These are phyloP conservation scores for Batillaria attramentaria DNA, from an alignment of 1,140 invertebrate genomes.

Conservation along the genomic window DNA sequence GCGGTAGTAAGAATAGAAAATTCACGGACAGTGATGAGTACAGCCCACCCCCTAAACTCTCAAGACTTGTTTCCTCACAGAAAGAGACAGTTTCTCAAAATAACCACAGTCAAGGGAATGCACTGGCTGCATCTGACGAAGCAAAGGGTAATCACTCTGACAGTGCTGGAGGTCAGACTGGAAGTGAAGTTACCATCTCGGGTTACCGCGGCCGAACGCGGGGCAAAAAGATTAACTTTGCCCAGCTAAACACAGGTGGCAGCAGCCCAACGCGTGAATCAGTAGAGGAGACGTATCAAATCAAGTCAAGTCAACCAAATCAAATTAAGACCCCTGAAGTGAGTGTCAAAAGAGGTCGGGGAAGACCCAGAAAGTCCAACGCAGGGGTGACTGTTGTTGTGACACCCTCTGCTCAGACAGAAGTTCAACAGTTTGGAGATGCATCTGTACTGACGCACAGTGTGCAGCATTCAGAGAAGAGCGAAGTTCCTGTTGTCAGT, in stretches of 20 bases:
- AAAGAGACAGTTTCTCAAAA: too few species aligned
- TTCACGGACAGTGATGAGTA: not conserved
- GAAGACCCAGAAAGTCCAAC: not conserved
- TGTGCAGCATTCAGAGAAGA: too few species aligned
- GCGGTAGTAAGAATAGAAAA: slow-evolving; percentile 15
- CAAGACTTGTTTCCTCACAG: too few species aligned
- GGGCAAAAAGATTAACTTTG: slow-evolving; percentile 25
- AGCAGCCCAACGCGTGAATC: not conserved
- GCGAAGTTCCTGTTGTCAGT: too few species aligned
- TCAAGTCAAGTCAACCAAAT: too few species aligned
- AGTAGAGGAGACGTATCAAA: not conserved
- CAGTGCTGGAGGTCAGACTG: not conserved
- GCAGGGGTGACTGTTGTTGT: not conserved
- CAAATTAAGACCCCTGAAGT: too few species aligned
- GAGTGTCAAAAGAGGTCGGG: not conserved
- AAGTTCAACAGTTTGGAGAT: too few species aligned
- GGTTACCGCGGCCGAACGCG: not conserved
- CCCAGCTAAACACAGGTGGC: slow-evolving; percentile 11
- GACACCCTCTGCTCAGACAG: too few species aligned
- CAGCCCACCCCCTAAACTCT: not conserved
- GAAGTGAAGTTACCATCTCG: too few species aligned
- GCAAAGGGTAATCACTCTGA: not conserved
- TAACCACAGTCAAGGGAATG: not conserved
- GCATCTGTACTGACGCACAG: too few species aligned
- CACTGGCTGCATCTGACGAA: not conserved